Percentiles rank a stretch among this genome's conserved stretches.
Conservation (phyloP, 37 sponge, comb jelly and placozoan genomes). For the Aplysina aerophoba region DNA sequence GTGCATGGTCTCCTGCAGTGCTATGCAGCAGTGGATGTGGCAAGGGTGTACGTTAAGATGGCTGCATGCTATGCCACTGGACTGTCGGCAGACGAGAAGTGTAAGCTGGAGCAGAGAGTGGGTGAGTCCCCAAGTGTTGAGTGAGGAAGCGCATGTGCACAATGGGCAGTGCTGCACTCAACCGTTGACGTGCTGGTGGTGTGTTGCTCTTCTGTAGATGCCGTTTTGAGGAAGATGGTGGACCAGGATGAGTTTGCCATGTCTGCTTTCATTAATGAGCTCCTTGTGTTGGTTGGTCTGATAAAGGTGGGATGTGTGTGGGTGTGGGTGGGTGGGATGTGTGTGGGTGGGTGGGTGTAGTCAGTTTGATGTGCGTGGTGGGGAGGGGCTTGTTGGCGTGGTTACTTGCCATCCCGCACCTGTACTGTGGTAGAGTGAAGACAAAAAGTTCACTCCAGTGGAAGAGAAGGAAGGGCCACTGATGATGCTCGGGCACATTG, state of each 20-base stretch:
- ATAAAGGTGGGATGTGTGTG: slow-evolving; percentile 65
- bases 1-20: not conserved
- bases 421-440: slow-evolving; percentile 49
- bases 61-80: slow-evolving; percentile 29
- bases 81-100: not conserved
- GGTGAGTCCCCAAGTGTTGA: slow-evolving; percentile 18
- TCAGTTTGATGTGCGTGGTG: not conserved
- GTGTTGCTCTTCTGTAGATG: slow-evolving; percentile 19
- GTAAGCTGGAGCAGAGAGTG: slow-evolving; percentile 34
- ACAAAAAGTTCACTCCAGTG: slow-evolving; percentile 66
- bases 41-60: slow-evolving; percentile 41
- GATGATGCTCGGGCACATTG: slow-evolving; percentile 33
- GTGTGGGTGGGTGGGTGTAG: not conserved
- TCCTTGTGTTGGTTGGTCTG: slow-evolving; percentile 74
- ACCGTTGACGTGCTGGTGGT: not conserved
- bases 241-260: slow-evolving; percentile 5
- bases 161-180: not conserved
- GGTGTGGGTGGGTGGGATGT: no score
- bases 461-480: slow-evolving; percentile 76
- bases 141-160: not conserved
- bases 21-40: slow-evolving; percentile 1
- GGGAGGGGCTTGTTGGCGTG: no score
- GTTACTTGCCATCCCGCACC: no score
- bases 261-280: slow-evolving; percentile 40
- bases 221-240: not conserved